phyloP scores from a whole-genome alignment of 2,113 vertebrate genomes.

The Phalacrocorax brasilianus region DNA sequence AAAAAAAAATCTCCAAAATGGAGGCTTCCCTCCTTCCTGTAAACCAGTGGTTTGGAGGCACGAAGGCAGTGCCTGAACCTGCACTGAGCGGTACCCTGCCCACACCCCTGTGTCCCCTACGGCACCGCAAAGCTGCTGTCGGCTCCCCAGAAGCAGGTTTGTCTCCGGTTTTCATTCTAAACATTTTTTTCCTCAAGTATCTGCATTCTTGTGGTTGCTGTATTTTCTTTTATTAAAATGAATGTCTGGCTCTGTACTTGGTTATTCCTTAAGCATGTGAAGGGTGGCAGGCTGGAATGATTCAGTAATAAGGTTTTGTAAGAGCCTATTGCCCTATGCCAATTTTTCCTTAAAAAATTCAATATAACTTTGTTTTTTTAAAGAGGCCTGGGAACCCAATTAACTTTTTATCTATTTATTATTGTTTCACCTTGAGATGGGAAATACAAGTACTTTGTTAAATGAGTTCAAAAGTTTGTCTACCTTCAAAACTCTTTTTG shows the following conservation, averaged over 20 bases:
- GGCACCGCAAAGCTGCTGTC: neutral
- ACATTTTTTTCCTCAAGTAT: neutral
- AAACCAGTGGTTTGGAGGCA: neutral
- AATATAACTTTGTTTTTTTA: neutral
- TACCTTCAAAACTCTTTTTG: neutral
- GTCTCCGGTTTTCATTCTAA: neutral
- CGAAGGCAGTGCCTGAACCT: neutral
- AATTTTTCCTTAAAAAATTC: neutral
- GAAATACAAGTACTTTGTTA: neutral
- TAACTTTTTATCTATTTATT: constrained; percentile 8
- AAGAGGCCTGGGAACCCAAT: neutral
- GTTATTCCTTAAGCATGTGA: neutral
- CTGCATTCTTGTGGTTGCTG: neutral
- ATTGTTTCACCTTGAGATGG: constrained; percentile 7
- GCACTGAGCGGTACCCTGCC: neutral
- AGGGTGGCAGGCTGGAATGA: neutral
- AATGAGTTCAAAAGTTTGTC: neutral
- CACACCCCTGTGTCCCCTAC: neutral
- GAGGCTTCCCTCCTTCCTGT: neutral
- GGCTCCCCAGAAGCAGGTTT: neutral
- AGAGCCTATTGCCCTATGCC: neutral
- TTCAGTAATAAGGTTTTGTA: neutral
- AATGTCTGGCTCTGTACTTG: neutral
- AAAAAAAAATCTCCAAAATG: neutral
- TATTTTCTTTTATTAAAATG: neutral